Base-by-base conservation (phyloP, 2,113 vertebrate species). In the Misgurnus mizolepis region DNA sequence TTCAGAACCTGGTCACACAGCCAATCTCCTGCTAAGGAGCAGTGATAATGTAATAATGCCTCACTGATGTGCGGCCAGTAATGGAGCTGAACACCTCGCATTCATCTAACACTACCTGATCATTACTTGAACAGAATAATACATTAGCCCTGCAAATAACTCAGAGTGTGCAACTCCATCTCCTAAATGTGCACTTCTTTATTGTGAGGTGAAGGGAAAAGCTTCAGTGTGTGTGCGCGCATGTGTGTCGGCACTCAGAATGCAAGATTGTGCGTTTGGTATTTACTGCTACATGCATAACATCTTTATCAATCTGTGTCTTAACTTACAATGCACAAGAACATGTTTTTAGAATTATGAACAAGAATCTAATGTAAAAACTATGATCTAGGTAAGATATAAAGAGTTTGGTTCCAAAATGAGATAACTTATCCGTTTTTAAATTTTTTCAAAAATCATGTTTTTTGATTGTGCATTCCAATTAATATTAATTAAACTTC, bases 31-130 rank as follows among this genome's bases (percentile, higher is more conserved):
- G 93, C 95, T 96, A 96, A 95, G 95, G 93, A 95, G 93, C 94
- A 94, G 93, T 91, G 92, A 92, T 95, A 95, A 95, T 96, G 94
- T 95, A 95, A 96, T 96, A 95, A 97, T 94, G 94, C 94, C 93
- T 93, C 90, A 89, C 93, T 95, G 95, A 96, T 95, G 95, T 94
- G 94, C 93, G 92, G 94, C 91, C 93, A 91, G 94, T 95, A 96
- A 95, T 96, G 94, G 92, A 95, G 94, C 94, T 93, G 95, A 97
- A 97, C 95, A 94, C 92, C 94, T 95, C 91, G 89, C 94, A 94
- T 95, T 95, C 93, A 94, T 95, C 93, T 94, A 93, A 94, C 86
- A 87, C 90, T 92, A 95, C 93, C 93, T 95, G 94, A 95, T 93
- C 90, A 93, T 92, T 90, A 94, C 93, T 94, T 95, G 92, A 92